Base-by-base conservation (phyloP, 2,797 vertebrate species). In the Muscicapa striata region DNA sequence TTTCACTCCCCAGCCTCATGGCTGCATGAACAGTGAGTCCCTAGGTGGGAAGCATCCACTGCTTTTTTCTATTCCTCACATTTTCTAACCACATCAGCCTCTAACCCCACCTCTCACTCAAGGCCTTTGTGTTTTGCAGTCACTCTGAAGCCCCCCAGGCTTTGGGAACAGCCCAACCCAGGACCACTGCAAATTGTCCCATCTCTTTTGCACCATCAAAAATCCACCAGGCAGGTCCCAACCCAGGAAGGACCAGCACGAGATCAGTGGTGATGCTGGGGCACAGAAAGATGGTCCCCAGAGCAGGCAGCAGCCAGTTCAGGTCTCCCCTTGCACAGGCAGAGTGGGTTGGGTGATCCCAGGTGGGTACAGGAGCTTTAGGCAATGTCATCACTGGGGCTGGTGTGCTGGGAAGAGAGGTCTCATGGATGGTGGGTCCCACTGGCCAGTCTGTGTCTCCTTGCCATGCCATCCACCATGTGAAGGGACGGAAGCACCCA, bases 371-470 rank as follows among this genome's bases (percentile, higher is more conserved):
- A 15, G 49, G 40, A 74, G 23, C 36, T 81, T 67, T 32, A 30
- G 78, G 41, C 38, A 72, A 32, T 55, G 45, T 5, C 59, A 48
- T 30, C 12, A 1, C 46, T 15, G 45, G 23, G 0, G 0, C 6
- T 74, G 57, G 12, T 21, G 8, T 66, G 43, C 64, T 66, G 62
- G 22, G 19, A 57, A 83, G 20, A 49, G 54, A 21, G 2, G 2
- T 41, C 13, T 63, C 41, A 27, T 4, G 2, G 2, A 6, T 14
- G 34, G 20, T 13, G 24, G 24, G 13, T 49, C 26, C 34, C 29
- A 29, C 26, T 38, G 43, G 26, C 40, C 74, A 91, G 45, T 21
- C 24, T 68, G 58, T 14, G 27, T 75, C 24, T 92, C 30, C 22
- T 72, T 19, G 9, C 19, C 10, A 2, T 46, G 22, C 11, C 27